Evolutionary conservation across 2,797 vertebrate species (phyloP), one percentile per base, ranked within the genome.

Genomic region (Pangasius sanitwongsei): DNA sequence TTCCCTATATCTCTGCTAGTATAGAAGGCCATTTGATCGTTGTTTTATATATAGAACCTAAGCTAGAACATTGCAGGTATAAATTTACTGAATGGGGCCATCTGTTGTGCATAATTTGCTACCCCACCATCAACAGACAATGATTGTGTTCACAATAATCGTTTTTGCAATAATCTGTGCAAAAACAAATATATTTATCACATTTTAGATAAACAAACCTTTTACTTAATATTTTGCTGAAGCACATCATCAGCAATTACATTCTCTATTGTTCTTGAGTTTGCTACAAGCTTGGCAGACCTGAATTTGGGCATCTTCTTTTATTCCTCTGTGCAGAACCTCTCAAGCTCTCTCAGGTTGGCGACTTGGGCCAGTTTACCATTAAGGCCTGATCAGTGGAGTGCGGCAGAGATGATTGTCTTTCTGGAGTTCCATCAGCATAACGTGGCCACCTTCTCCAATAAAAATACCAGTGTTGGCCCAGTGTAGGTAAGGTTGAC

Each of bases 1-100:
- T 50, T 83, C 11, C 12, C 82, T 61, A 6, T 41, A 92, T 74
- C 87, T n/a, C 53, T 67, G n/a, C n/a, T 34, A 57, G 50, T 57
- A 48, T 15, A 50, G 25, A 50, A 57, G 48, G 23, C 48, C 48
- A 78, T 83, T 41, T 65, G 59, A 44, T 34, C 18, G n/a, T 12
- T 28, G 23, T 28, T 65, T 28, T 44, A 44, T 44, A 44, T 44
- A 63, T 11, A 63, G 23, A 83, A 44, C 59, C 34, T 63, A 63
- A 16, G 23, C 13, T 44, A 63, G 23, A 44, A 81, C 4, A 3
- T 0, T 57, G 53, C 34, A 57, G 53, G n/a, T 34, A 4, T 34
- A 53, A 53, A 31, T 16, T 53, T 37, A 57, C 15, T 34, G 16
- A 81, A 55, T 55, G 7, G 15, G 50, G 25, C 18, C 55, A 41